A percentile compares a stretch with the other conserved stretches of the same genome.
Evolutionary conservation across 2,797 vertebrate species (phyloP).

Genomic region (Intellagama lesueurii): DNA sequence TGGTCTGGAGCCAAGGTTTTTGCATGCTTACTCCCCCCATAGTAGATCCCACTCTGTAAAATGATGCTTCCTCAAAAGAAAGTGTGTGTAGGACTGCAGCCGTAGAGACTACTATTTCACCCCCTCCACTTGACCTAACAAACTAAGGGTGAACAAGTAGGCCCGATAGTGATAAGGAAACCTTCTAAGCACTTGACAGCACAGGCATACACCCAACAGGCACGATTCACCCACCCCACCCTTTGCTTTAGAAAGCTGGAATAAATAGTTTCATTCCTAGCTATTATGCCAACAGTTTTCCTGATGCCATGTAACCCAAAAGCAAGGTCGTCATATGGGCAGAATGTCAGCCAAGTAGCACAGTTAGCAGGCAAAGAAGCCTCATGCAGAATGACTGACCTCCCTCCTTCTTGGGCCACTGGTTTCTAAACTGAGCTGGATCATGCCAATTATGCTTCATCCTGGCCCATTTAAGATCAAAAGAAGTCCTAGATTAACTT

Average conservation of each 20-base stretch:
- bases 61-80: not conserved
- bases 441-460: not conserved
- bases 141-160: not conserved
- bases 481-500: constrained; percentile 15
- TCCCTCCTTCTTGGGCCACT: not conserved
- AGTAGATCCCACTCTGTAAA: not conserved
- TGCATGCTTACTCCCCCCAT: not conserved
- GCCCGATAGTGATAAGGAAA: constrained; percentile 8
- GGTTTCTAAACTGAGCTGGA: not conserved
- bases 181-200: not conserved
- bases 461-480: not conserved
- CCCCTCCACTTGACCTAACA: not conserved
- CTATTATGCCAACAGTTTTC: not conserved
- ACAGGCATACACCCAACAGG: not conserved
- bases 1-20: not conserved
- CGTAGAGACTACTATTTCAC: not conserved
- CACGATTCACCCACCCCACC: not conserved
- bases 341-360: not conserved
- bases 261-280: not conserved
- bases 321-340: not conserved
- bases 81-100: not conserved
- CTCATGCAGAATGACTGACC: not conserved
- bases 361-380: not conserved
- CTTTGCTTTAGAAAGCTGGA: not conserved
- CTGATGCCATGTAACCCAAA: not conserved